Percentiles rank a stretch among this genome's conserved stretches.
Evolutionary conservation across 2,888 invertebrate genomes (phyloP).

Genomic region (Dicranocentrus wangi): DNA sequence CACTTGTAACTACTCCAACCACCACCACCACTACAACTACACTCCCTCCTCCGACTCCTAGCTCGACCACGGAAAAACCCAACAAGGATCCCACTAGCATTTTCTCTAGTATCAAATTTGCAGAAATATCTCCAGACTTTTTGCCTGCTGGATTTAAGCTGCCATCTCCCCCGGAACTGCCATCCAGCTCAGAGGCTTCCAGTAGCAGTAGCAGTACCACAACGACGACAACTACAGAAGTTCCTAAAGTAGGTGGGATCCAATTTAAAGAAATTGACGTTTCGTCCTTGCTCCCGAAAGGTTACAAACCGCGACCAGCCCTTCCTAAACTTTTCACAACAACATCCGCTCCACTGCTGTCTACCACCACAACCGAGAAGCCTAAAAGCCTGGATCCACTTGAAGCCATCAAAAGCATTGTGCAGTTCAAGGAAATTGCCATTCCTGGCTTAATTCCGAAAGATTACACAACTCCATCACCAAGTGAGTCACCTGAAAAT

Average conservation of each 20-base stretch:
- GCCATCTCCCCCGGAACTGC: constrained; percentile 24
- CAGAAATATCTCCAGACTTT: constrained; percentile 60
- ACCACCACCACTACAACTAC: constrained; percentile 58
- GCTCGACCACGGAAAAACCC: constrained; percentile 74
- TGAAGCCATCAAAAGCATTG: constrained; percentile 77
- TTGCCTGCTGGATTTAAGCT: constrained; percentile 65
- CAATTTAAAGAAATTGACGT: constrained; percentile 77
- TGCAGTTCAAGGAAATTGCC: constrained; percentile 75
- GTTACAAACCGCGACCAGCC: constrained; percentile 76
- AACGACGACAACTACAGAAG: constrained; percentile 68
- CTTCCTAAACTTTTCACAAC: constrained; percentile 43
- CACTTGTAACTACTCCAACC: constrained; percentile 42
- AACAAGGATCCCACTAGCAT: constrained; percentile 76
- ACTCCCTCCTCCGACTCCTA: constrained; percentile 76
- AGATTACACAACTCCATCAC: constrained; percentile 56
- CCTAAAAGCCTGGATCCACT: constrained; percentile 67
- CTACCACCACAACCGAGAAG: constrained; percentile 41
- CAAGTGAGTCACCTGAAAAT: constrained; percentile 13
- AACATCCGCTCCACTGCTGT: constrained; percentile 69
- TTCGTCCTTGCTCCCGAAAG: constrained; percentile 80
- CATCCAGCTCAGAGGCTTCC: constrained; percentile 65
- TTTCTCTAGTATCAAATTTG: constrained; percentile 77
- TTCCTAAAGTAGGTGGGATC: constrained; percentile 69
- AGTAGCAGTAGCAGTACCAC: too few relatives aligned
- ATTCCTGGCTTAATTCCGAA: constrained; percentile 64